Conservation (phyloP, 2,797 vertebrate genomes). For the Pseudochirops corinnae region DNA sequence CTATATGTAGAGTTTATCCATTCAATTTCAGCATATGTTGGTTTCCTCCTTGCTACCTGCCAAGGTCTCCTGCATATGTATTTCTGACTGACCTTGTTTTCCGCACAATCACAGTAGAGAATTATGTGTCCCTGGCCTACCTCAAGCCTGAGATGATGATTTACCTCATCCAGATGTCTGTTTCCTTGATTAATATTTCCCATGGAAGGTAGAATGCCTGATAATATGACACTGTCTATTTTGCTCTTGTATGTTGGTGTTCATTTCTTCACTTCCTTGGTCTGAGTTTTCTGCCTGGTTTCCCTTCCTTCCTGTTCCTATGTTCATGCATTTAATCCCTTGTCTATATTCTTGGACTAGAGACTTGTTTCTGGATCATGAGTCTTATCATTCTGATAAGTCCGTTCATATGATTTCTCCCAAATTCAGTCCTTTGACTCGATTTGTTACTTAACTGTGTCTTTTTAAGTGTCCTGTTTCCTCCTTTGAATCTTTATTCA, state of each 20-base stretch:
- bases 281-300: neutral
- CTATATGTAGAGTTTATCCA: neutral
- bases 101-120: neutral
- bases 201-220: neutral
- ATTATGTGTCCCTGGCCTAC: neutral
- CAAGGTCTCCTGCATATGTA: neutral
- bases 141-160: neutral
- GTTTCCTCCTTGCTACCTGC: neutral
- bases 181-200: neutral
- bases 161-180: neutral
- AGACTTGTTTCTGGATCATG: neutral
- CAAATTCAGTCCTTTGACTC: neutral
- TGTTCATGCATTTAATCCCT: neutral
- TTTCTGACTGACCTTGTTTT: neutral
- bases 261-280: neutral
- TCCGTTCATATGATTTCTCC: neutral
- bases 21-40: neutral
- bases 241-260: neutral
- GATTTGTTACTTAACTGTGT: neutral
- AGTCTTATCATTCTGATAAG: neutral
- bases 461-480: neutral
- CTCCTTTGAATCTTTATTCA: neutral
- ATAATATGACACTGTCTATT: neutral
- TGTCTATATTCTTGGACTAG: neutral
- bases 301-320: neutral